Base-by-base conservation (phyloP, 1,140 invertebrate species). In the Atta texana region DNA sequence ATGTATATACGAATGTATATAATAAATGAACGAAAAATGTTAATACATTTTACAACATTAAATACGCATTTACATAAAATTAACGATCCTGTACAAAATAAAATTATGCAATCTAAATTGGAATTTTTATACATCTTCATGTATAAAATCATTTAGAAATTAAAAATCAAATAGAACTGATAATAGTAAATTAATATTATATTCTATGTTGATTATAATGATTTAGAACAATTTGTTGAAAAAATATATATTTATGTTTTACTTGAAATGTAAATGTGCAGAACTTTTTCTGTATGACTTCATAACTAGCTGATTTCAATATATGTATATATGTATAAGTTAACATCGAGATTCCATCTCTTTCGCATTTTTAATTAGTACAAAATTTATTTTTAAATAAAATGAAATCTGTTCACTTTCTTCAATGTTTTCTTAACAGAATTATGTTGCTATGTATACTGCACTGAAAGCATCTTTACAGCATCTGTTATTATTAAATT, bases 341-440 rank as follows among this genome's bases (percentile, higher is more conserved):
- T 75, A 71, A 86, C 59, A 76, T 21, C 21, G 61, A 21, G 72
- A 49, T 68, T 10, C 57, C 21, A 82, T 87, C 14, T 69, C 6
- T 51, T 69, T 10, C 14, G 18, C 12, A 66, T 76, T 90, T 61
- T 68, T 51, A 21, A 63, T 68, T 44, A 28, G 74, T 86, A 88
- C 61, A 86, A 90, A 90, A 90, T 88, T 86, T 72, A 61, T 53
- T 2, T 34, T 86, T 74, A 82, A 86, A 69, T 53, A 81, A 77
- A 12, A 77, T 44, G 55, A 28, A 85, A 90, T 18, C 7, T 55
- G n/a, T 69, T 59, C 55, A 71, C 14, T 44, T 78, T 86, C 39
- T 69, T 61, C 18, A 75, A 84, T 59, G 4, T 75, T 82, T 44
- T 24, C 3, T 28, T 87, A 71, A 31, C 69, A 59, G 81, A 86